Base-by-base conservation (phyloP, 2,888 invertebrate genomes). In the Papilio gigon region DNA sequence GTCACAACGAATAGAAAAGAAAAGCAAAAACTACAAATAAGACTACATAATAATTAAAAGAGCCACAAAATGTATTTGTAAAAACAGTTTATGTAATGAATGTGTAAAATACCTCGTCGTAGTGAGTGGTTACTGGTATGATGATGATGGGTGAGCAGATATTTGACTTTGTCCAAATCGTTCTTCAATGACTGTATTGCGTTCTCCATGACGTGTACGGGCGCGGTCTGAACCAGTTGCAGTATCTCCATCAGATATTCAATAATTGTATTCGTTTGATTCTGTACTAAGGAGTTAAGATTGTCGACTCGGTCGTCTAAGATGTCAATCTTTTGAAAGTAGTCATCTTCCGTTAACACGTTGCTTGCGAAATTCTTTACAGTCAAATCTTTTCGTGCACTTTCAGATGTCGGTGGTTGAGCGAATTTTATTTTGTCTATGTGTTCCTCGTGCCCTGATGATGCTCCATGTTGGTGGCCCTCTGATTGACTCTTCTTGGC, bases 321-420 rank as follows among this genome's bases (percentile, higher is more conserved):
- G 0, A 77, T 75, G 72, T 89, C 88, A 35, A 90, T 82, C 81
- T 86, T 81, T 71, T 85, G 86, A 42, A 89, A 76, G 72, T 89
- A 89, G 71, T 78, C 83, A 68, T 90, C 89, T 66, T 86, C 88
- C 0, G 85, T 75, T 78, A 90, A 81, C 14, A 91, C 75, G 0
- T 85, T 88, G 63, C 90, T 87, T 0, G 89, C 84, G 72, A 90
- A 89, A 62, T 87, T 88, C 68, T 90, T 90, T 0, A 88, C 84
- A 0, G 87, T 82, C 1, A 75, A 75, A 44, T 87, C 88, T 1
- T 80, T 80, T 59, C 78, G 79, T 6, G 74, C 61, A 74, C 60
- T 30, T 5, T 56, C 53, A 4, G 53, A 53, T n/a, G n/a, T 14
- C 0, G 53, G 9, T 27, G 17, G 27, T 56, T 30, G 30, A 1